Evolutionary conservation across 2,113 vertebrate species (phyloP).

Genomic region (Raphicerus campestris): DNA sequence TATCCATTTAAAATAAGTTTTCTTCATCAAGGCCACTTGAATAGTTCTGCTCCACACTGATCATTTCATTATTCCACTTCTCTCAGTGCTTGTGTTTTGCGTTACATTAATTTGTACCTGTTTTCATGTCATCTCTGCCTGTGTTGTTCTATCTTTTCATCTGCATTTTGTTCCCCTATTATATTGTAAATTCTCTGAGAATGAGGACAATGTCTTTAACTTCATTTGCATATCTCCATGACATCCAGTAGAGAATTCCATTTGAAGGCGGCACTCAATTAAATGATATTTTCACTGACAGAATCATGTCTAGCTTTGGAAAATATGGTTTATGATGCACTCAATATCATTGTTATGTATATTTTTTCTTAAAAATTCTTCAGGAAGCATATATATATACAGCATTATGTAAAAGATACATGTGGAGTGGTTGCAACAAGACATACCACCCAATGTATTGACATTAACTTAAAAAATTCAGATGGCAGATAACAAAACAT

Average conservation of each 20-base stretch:
- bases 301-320: constrained; percentile 52
- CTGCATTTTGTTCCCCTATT: constrained; percentile 67
- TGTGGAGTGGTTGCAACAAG: not conserved
- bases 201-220: constrained; percentile 65
- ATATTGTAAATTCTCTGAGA: constrained; percentile 72
- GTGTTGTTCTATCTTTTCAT: constrained; percentile 72
- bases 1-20: constrained; percentile 24
- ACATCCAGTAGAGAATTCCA: constrained; percentile 59
- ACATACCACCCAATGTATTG: not conserved
- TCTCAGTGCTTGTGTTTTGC: constrained; percentile 26
- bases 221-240: constrained; percentile 75
- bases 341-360: not conserved
- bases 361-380: not conserved
- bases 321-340: not conserved
- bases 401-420: not conserved
- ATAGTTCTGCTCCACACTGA: constrained; percentile 1
- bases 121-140: constrained; percentile 64
- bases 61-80: constrained; percentile 53
- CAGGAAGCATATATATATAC: not conserved
- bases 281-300: constrained; percentile 67
- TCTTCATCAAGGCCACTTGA: constrained; percentile 23
- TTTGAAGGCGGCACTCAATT: constrained; percentile 62
- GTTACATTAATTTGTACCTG: constrained; percentile 70
- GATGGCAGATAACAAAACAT: not conserved
- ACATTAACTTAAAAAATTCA: not conserved